Evolutionary conservation across 2,888 invertebrate species (phyloP), one percentile per base, ranked within the genome.

Genomic region (Alviniconcha strummeri): DNA sequence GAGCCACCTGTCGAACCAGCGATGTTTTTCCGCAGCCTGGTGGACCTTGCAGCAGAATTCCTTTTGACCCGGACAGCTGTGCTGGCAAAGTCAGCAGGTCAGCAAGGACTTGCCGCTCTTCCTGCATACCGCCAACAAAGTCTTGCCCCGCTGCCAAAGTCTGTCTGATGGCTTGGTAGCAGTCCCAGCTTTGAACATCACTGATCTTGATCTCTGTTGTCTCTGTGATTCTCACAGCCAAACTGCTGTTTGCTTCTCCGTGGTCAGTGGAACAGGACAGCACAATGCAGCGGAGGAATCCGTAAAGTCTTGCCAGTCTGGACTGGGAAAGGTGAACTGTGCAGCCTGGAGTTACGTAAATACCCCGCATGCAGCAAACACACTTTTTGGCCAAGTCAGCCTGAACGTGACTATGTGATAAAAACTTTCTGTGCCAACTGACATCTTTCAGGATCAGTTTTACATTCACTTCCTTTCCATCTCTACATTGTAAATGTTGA

Each of bases 1-100:
- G 92, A 93, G 90, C 91, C 91, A 91, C 94, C 93, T 90, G 94
- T 94, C 96, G 91, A 97, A 98, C 82, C 94, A 98, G 91, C 97
- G 98, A 89, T 1, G 92, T 90, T 84, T 93, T 93, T 0, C 93
- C 92, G 86, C 91, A 91, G 1, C 93, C 93, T 69, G 92, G 90
- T 17, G 93, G 92, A 5, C 93, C 93, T 78, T 88, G 84, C 6
- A 93, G 85, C 19, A 92, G 83, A 17, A 92, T 87, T 7, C 92
- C 91, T n/a, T 85, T 83, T 0, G 91, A 90, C 64, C 86, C 85
- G 55, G 85, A 77, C 0, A 88, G 69, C n/a, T 83, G 77, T 36
- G 86, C 83, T 9, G 89, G 89, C 8, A 90, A 81, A 17, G 84
- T 82, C 8, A 92, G 71, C 5, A 91, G 80, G n/a, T 90, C 90